These are phyloP conservation scores for Mustelus asterias DNA, from an alignment of 2,113 vertebrate genomes.

Conservation along the genomic window DNA sequence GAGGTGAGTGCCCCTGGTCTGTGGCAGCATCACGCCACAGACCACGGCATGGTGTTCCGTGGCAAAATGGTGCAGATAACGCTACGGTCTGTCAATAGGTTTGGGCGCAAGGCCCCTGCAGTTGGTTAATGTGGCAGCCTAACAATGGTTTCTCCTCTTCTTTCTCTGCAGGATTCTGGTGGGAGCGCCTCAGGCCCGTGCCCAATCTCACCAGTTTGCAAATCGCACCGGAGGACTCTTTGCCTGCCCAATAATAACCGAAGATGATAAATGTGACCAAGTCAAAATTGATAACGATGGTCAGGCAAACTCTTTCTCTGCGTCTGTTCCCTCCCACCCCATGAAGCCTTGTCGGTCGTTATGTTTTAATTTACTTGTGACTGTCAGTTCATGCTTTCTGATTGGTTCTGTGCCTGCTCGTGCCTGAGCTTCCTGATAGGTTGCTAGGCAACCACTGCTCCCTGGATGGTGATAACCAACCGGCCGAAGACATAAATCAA, in stretches of 20 bases:
- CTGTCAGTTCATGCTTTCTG: not conserved
- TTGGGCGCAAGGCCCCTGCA: not conserved
- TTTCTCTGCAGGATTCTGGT: conserved; percentile 71
- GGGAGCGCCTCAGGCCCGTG: conserved; percentile 76
- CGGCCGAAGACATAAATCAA: not conserved
- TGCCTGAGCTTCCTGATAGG: not conserved
- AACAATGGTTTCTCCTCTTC: not conserved
- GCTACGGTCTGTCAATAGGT: not conserved
- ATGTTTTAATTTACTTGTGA: not conserved
- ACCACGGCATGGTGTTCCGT: no score
- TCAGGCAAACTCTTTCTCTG: conserved; percentile 43
- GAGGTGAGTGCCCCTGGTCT: not conserved
- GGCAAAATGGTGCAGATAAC: no score
- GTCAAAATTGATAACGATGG: conserved; percentile 78
- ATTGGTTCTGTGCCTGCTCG: not conserved
- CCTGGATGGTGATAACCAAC: not conserved
- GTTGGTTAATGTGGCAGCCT: not conserved
- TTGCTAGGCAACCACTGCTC: not conserved
- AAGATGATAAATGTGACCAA: conserved; percentile 73
- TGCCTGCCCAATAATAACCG: conserved; percentile 75
- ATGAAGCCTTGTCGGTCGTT: not conserved
- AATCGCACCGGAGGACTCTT: conserved; percentile 79
- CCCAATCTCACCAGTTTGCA: conserved; percentile 58
- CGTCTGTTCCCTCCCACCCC: no score
- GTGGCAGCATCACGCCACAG: not conserved